Evolutionary conservation across 1,140 invertebrate genomes (phyloP).

Genomic region (Mercenaria mercenaria): DNA sequence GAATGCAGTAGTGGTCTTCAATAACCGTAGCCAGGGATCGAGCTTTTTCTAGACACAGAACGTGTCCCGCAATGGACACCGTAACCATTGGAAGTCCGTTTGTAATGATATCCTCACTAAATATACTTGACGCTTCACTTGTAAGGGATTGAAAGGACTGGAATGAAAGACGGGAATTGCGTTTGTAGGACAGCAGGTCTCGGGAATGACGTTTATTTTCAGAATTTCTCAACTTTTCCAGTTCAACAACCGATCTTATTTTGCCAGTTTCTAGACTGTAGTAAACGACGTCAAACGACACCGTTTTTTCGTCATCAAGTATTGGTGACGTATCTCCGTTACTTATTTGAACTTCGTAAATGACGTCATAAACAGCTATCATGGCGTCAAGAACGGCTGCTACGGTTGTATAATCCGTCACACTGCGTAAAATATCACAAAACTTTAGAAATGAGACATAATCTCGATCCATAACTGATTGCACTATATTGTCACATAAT

Average conservation of each 20-base stretch:
- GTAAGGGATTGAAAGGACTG: constrained; percentile 65
- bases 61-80: constrained; percentile 80
- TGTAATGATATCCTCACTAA: constrained; percentile 67
- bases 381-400: constrained; percentile 78
- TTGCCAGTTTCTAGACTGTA: constrained; percentile 75
- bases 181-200: constrained; percentile 74
- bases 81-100: constrained; percentile 78
- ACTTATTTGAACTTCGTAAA: constrained; percentile 74
- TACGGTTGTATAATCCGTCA: constrained; percentile 70
- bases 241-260: constrained; percentile 79
- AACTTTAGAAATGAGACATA: constrained; percentile 73
- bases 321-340: constrained; percentile 65
- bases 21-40: constrained; percentile 75
- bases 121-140: constrained; percentile 64
- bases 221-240: constrained; percentile 76
- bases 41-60: constrained; percentile 73
- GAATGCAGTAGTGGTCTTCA: constrained; percentile 76
- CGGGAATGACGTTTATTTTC: constrained; percentile 73
- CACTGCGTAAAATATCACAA: constrained; percentile 76
- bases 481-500: constrained; percentile 79
- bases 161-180: constrained; percentile 74
- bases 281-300: constrained; percentile 81
- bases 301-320: constrained; percentile 79
- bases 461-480: constrained; percentile 74
- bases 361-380: constrained; percentile 77